These are phyloP conservation scores for Bellardia pandia DNA, from an alignment of 2,888 invertebrate genomes.

Conservation along the genomic window DNA sequence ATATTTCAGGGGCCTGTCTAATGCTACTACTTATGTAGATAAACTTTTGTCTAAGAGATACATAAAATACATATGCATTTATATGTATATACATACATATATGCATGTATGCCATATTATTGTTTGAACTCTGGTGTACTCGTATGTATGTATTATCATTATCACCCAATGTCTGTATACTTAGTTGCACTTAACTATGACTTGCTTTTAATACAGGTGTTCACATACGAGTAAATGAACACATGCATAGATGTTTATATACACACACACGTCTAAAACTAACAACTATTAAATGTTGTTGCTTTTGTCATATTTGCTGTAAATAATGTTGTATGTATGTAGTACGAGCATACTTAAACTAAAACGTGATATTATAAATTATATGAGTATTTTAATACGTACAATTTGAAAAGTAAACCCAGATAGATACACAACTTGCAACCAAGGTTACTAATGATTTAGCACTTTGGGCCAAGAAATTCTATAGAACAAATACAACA, in stretches of 20 bases:
- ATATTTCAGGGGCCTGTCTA: too few species aligned
- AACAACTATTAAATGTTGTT: conserved; percentile 1
- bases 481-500: conserved; percentile 18
- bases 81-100: neutral
- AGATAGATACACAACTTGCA: conserved; percentile 36
- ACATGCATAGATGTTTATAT: neutral
- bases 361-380: conserved; percentile 15
- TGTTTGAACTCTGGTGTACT: too few species aligned
- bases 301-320: neutral
- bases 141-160: conserved; percentile 7
- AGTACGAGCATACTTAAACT: neutral
- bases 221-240: neutral
- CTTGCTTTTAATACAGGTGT: conserved; percentile 33
- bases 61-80: neutral
- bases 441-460: conserved; percentile 55
- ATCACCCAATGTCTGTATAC: neutral
- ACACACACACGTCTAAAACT: conserved; percentile 8
- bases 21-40: neutral
- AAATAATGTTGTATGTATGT: neutral
- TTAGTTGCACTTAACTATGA: neutral
- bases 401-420: neutral
- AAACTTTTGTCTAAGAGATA: neutral
- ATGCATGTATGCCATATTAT: neutral
- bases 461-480: conserved; percentile 45
- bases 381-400: neutral